Evolutionary conservation across 2,797 vertebrate genomes (phyloP).

Genomic region (Fundulus diaphanus): DNA sequence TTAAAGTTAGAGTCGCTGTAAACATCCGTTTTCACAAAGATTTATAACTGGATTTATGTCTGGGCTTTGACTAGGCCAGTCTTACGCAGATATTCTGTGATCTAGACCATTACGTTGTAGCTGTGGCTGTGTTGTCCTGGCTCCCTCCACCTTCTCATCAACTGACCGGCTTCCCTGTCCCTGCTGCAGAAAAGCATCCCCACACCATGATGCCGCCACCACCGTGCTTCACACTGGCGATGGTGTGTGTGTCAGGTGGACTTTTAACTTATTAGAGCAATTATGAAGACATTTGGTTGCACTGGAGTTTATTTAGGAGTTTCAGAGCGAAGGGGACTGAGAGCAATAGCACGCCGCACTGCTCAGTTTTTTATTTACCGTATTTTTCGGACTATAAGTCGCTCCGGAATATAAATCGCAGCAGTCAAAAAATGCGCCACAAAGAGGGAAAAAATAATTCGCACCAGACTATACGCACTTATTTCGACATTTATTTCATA

Average conservation of each 20-base stretch:
- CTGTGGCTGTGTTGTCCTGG: no score
- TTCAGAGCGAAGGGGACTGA: not conserved
- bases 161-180: not conserved
- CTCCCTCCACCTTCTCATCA: not conserved
- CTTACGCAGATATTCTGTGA: not conserved
- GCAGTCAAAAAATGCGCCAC: no score
- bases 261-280: not conserved
- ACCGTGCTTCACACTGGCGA: not conserved
- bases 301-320: not conserved
- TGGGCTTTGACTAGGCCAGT: constrained; percentile 1
- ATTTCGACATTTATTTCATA: no score
- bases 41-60: no score
- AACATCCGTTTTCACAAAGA: no score
- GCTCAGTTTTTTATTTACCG: not conserved
- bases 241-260: not conserved
- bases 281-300: not conserved
- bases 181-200: not conserved
- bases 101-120: not conserved
- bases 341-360: no score
- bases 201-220: not conserved
- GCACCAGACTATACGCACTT: no score
- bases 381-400: no score
- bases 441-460: no score
- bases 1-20: no score
- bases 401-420: no score